Conservation (phyloP, 1,140 invertebrate species). For the Prorops nasuta region DNA sequence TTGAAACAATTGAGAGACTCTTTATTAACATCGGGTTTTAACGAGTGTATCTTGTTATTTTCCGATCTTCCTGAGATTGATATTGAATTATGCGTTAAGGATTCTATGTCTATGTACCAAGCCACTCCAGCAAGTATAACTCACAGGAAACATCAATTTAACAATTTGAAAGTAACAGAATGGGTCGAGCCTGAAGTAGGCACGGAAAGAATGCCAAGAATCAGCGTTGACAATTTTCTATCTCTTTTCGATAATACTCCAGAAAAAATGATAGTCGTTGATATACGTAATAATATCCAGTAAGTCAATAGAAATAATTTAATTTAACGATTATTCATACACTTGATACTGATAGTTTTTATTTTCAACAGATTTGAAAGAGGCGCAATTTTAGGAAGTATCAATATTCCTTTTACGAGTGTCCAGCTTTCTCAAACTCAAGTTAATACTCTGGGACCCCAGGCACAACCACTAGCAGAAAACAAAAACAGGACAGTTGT, state of each 20-base stretch:
- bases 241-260: constrained; percentile 66
- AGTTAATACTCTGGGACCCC: constrained; percentile 63
- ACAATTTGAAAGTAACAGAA: constrained; percentile 57
- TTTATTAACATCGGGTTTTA: constrained; percentile 87
- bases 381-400: constrained; percentile 73
- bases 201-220: constrained; percentile 64
- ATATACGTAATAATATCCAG: constrained; percentile 72
- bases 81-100: constrained; percentile 88
- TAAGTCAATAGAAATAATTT: constrained; percentile 46
- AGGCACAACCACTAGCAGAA: constrained; percentile 61
- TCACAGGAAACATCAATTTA: constrained; percentile 73
- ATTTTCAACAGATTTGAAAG: constrained; percentile 65
- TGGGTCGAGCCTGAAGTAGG: constrained; percentile 51
- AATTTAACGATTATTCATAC: constrained; percentile 2
- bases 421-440: constrained; percentile 68
- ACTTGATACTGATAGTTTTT: constrained; percentile 5
- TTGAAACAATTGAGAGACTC: constrained; percentile 83
- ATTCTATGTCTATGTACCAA: constrained; percentile 84
- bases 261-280: constrained; percentile 73
- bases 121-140: constrained; percentile 86
- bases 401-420: constrained; percentile 82
- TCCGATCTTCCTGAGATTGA: constrained; percentile 98
- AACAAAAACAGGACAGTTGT: constrained; percentile 70
- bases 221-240: constrained; percentile 82
- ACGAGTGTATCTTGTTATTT: constrained; percentile 96